phyloP scores from a whole-genome alignment of 2,113 vertebrate species.

The Okapia johnstoni region DNA sequence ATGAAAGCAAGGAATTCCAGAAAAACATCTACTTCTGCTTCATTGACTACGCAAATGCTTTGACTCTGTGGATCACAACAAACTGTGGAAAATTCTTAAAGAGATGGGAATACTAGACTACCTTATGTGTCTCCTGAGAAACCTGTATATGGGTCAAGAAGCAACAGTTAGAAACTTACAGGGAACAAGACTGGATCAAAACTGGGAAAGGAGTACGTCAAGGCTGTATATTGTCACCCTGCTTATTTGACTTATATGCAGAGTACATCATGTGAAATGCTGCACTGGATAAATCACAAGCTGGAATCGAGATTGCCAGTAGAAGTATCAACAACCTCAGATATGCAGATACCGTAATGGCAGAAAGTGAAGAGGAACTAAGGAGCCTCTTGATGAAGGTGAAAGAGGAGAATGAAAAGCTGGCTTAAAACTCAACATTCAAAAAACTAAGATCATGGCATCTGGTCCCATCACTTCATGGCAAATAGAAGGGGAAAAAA shows the following conservation, averaged over 20 bases:
- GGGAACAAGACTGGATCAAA: neutral
- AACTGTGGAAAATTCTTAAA: neutral
- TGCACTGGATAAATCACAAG: neutral
- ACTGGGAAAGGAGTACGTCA: neutral
- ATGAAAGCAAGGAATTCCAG: neutral
- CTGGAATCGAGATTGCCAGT: neutral
- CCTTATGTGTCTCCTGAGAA: neutral
- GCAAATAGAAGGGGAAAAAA: neutral
- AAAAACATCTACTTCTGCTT: neutral
- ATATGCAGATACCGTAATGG: neutral
- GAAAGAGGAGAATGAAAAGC: neutral
- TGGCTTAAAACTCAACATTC: neutral
- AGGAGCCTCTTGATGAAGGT: neutral
- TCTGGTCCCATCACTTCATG: neutral
- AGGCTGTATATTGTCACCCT: neutral
- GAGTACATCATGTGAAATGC: neutral
- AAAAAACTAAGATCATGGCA: neutral
- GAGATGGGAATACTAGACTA: neutral
- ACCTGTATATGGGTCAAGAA: neutral
- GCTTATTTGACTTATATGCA: neutral
- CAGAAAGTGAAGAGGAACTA: neutral
- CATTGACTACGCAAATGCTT: neutral
- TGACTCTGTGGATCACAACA: neutral
- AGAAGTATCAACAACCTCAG: neutral
- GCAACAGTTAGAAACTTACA: neutral